These are phyloP conservation scores for Panopea generosa DNA, from an alignment of 2,888 invertebrate species.

Conservation along the genomic window DNA sequence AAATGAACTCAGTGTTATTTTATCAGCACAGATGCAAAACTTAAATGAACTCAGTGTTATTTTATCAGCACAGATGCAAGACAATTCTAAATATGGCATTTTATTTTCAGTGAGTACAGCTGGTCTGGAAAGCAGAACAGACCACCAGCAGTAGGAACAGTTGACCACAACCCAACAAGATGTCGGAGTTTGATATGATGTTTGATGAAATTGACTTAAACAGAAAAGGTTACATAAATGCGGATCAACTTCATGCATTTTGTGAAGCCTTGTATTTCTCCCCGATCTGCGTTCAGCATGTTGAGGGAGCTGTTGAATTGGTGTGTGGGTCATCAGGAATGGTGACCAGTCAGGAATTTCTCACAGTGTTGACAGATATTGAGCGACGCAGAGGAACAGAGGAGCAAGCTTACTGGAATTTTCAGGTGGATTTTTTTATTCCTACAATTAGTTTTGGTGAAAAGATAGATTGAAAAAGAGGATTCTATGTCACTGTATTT, in stretches of 20 bases:
- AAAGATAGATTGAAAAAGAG: neutral
- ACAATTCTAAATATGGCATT: too few relatives aligned
- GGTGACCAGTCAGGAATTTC: slow-evolving; percentile 68
- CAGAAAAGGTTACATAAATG: slow-evolving; percentile 72
- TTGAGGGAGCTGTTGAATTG: slow-evolving; percentile 70
- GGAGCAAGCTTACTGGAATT: slow-evolving; percentile 81
- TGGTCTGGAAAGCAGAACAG: slow-evolving; percentile 6
- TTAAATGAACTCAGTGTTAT: too few relatives aligned
- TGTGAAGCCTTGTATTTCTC: slow-evolving; percentile 70
- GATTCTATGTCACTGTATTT: too few relatives aligned
- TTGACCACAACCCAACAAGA: slow-evolving; percentile 63
- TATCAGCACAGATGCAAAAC: too few relatives aligned
- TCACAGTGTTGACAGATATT: slow-evolving; percentile 76
- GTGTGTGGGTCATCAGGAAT: slow-evolving; percentile 68
- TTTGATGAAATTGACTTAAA: slow-evolving; percentile 77
- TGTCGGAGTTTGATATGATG: slow-evolving; percentile 69
- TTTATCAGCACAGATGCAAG: too few relatives aligned
- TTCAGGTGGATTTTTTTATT: slow-evolving; percentile 64
- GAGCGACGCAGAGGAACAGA: slow-evolving; percentile 74
- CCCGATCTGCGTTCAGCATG: slow-evolving; percentile 66
- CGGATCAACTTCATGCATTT: slow-evolving; percentile 71
- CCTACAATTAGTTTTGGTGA: slow-evolving; percentile 1
- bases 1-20: too few relatives aligned
- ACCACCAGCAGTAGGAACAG: neutral
- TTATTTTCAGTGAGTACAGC: neutral